Percentiles rank a stretch among this genome's conserved stretches.
Conservation (phyloP, 1,140 invertebrate genomes). For the Danaus melanippus region DNA sequence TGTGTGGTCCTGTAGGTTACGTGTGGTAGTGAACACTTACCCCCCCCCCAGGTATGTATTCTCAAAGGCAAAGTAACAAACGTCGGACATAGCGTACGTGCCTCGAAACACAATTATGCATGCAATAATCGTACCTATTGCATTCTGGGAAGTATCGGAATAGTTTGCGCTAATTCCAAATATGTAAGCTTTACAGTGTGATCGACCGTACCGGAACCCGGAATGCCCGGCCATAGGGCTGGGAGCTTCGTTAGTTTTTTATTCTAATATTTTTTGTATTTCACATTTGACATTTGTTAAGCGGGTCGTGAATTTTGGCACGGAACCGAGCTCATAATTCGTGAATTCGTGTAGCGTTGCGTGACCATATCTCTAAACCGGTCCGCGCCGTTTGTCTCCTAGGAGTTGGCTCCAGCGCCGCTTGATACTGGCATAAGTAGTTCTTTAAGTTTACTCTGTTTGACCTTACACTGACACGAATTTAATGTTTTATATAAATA, state of each 20-base stretch:
- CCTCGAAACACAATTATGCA: constrained; percentile 6
- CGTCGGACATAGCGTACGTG: neutral
- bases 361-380: neutral
- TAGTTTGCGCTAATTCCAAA: constrained; percentile 6
- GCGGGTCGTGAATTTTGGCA: constrained; percentile 4
- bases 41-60: constrained; percentile 8
- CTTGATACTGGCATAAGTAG: constrained; percentile 7
- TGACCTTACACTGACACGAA: no score
- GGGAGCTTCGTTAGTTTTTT: neutral
- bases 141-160: constrained; percentile 3
- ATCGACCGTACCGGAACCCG: constrained; percentile 6
- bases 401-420: constrained; percentile 5
- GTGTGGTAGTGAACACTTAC: constrained; percentile 11
- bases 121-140: constrained; percentile 10
- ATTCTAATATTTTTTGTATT: neutral
- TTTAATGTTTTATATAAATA: no score
- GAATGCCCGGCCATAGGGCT: neutral
- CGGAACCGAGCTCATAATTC: neutral
- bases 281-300: no score
- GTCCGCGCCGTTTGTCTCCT: constrained; percentile 1
- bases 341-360: constrained; percentile 1
- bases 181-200: constrained; percentile 8
- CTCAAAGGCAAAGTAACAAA: constrained; percentile 10
- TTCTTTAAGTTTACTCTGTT: neutral
- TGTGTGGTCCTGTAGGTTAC: no score